These are phyloP conservation scores for Tadarida brasiliensis DNA, from an alignment of 2,797 vertebrate species.

Conservation along the genomic window DNA sequence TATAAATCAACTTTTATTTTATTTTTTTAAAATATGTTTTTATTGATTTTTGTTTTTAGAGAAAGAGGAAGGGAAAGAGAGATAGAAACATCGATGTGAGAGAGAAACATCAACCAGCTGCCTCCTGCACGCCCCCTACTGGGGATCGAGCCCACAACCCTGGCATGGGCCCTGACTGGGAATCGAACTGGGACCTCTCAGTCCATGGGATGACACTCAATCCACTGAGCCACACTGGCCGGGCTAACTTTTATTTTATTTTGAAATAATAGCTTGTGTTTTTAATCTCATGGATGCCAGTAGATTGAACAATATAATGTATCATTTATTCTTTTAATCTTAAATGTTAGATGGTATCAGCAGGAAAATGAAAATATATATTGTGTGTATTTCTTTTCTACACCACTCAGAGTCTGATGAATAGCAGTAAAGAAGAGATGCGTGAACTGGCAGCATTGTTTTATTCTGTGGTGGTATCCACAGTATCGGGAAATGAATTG, in stretches of 20 bases:
- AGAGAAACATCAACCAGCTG: too few species aligned
- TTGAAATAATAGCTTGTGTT: slow-evolving; percentile 22
- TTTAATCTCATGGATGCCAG: not conserved
- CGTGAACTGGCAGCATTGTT: slow-evolving; percentile 97
- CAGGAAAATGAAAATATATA: not conserved
- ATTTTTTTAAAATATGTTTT: too few species aligned
- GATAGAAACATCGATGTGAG: too few species aligned
- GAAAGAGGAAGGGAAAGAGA: too few species aligned
- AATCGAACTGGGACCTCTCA: too few species aligned
- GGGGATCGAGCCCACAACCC: too few species aligned
- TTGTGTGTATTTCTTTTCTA: not conserved
- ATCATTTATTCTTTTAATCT: slow-evolving; percentile 44
- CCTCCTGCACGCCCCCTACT: too few species aligned
- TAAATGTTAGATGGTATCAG: slow-evolving; percentile 7
- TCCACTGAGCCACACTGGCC: too few species aligned
- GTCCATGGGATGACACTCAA: too few species aligned
- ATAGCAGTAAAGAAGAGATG: slow-evolving; percentile 99
- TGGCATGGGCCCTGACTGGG: too few species aligned
- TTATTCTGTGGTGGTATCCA: slow-evolving; percentile 95
- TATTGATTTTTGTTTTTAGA: too few species aligned
- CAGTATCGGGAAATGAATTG: slow-evolving; percentile 95
- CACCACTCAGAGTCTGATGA: slow-evolving; percentile 94
- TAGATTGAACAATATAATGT: not conserved
- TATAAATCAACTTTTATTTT: not conserved
- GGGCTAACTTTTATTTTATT: slow-evolving; percentile 43